Evolutionary conservation across 2,888 invertebrate genomes (phyloP), one percentile per base, ranked within the genome.

Genomic region (Antheraea yamamai): DNA sequence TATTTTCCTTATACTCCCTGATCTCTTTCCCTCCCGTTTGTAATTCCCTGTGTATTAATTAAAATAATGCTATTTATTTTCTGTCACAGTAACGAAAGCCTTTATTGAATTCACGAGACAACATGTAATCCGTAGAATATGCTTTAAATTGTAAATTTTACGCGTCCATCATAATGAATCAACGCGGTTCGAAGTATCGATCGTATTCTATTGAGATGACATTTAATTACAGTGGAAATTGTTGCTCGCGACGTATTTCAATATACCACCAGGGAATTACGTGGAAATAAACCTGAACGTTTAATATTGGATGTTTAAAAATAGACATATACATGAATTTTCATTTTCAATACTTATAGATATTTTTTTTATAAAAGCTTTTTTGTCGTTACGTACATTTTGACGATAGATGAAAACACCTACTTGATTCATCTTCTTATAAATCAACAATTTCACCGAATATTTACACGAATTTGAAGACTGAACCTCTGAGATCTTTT

Each of bases 191-290:
- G 20, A 68, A 39, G 14, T 79, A 79, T 81, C 77, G 78, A 79
- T 78, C 76, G 76, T 74, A 76, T 79, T 75, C 61, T 76, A 80
- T 78, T 79, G 81, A 82, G 81, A 39, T 77, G 80, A 76, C 77
- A 79, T 82, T 84, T 84, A 83, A 84, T 84, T 83, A 83, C 79
- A 82, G 80, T 81, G 76, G 80, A 76, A 73, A 80, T 76, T 79
- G 78, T 75, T 77, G 80, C 79, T 79, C 77, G 73, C 55, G 64
- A 30, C 61, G 71, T 35, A 74, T 39, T 74, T 55, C 20, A 55
- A 74, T 73, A 75, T 72, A 52, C 14, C 26, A 64, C 51, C 39
- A 73, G 61, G 68, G 58, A 73, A 64, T 72, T 75, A 47, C 8
- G 2, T 58, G 18, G 55, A 73, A 75, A 75, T 75, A 68, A n/a